Evolutionary conservation across 2,797 vertebrate genomes (phyloP), one percentile per base, ranked within the genome.

Genomic region (Corythornis leucogaster): DNA sequence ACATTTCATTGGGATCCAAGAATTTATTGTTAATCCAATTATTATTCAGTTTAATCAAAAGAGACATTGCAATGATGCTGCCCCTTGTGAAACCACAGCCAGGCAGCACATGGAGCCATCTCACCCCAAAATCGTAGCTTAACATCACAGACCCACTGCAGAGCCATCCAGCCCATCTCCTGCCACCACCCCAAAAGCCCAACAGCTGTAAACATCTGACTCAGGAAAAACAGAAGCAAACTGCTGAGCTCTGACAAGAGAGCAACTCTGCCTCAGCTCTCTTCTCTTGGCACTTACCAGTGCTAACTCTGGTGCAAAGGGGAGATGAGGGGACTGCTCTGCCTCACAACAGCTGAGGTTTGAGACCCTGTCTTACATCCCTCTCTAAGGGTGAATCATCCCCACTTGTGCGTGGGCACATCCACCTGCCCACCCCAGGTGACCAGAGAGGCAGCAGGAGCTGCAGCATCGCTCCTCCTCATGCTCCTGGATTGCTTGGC

Each of bases 1-100:
- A 0, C 0, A 0, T 3, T 11, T 31, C 51, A 4, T 1, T 6
- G 21, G 51, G 22, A 53, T 16, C 57, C 26, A 42, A 6, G 12
- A 15, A 59, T 87, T 91, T 90, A 87, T 48, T 80, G 31, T 3
- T 43, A 21, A 22, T 12, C 40, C 15, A 19, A 50, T 77, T 42
- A 46, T 21, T 31, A 6, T 18, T 8, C 69, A 64, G 14, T 14
- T 70, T 14, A 55, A 73, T 81, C 55, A 58, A 12, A 61, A 64
- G 22, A 51, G 50, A 26, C 20, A 1, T 30, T 4, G 8, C 63
- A 35, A 2, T 31, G 25, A 1, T 0, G 25, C 38, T 42, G 59
- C 11, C 73, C 77, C 35, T 19, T 19, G 20, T 8, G 22, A 40
- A 18, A 3, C 51, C 53, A 19, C 33, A 25, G 48, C 10, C 73